Base-by-base conservation (phyloP, 2,888 invertebrate species). In the Syritta pipiens region DNA sequence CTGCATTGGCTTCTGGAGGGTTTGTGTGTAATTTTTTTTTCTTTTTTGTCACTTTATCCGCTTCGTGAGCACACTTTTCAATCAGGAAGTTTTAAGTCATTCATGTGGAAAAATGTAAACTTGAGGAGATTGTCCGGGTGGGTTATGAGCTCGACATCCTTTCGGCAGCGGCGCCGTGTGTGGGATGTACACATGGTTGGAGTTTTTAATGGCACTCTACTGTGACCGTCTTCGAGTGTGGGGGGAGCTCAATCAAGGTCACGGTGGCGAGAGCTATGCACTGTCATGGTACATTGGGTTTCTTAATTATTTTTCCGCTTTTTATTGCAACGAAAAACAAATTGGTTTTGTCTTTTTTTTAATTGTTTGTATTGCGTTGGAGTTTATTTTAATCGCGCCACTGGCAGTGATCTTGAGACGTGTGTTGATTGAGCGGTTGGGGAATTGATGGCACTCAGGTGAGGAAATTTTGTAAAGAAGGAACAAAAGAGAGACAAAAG, bases 171-270 rank as follows among this genome's bases (percentile, higher is more conserved):
- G n/a, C n/a, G n/a, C 44, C 26, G 32, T 24, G 28, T 28, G 17
- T 32, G 26, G 32, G 49, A 63, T 63, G 14, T 42, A 40, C 37
- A 51, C 35, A 60, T 60, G 10, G 35, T 35, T 69, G 22, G 6
- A 24, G 44, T 53, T 22, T 22, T 28, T 7, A 63, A 49, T 20
- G 17, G 20, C 30, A 46, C 9, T n/a, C n/a, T n/a, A n/a, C 4
- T 14, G 4, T 37, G 17, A 10, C 9, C 14, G 40, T 37, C 48
- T 71, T 40, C 62, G 62, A 48, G n/a, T n/a, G n/a, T n/a, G n/a
- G n/a, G n/a, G n/a, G n/a, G n/a, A 40, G 28, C 5, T 68, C 28
- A 62, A 68, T 62, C 75, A 76, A 76, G 75, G 75, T 30, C 57
- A 32, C 32, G 14, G 12, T n/a, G 30, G 40, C 28, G 14, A 19